A percentile compares a stretch with the other conserved stretches of the same genome.
These are phyloP conservation scores for Lithophane socia DNA, from an alignment of 2,888 invertebrate species.

Conservation along the genomic window DNA sequence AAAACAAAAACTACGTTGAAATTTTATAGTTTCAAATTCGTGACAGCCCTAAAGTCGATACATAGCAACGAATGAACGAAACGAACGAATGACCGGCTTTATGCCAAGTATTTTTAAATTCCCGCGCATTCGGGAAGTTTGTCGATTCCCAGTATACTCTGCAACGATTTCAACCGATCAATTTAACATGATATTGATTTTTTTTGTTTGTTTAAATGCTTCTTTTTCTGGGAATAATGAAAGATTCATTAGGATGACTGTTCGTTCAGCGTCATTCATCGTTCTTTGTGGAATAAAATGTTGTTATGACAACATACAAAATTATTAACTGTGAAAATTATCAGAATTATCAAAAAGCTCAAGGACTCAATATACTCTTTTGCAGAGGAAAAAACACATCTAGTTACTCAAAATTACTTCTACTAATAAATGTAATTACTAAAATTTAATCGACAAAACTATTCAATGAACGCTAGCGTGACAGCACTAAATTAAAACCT, in stretches of 20 bases:
- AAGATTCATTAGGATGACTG: not conserved
- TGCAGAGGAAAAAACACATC: not conserved
- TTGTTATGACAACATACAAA: too few relatives aligned
- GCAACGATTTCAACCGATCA: conserved; percentile 46
- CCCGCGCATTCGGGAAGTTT: conserved; percentile 64
- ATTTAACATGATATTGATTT: conserved; percentile 44
- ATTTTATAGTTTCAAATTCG: not conserved
- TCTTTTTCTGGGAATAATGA: conserved; percentile 6
- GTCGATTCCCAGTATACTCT: conserved; percentile 31
- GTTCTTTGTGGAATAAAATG: not conserved
- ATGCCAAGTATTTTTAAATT: conserved; percentile 71
- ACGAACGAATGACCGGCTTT: conserved; percentile 70
- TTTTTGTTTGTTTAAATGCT: conserved; percentile 13
- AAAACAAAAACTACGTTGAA: not conserved
- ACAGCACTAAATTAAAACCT: conserved; percentile 53
- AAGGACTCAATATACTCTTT: too few relatives aligned
- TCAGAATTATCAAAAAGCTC: too few relatives aligned
- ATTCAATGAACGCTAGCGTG: conserved; percentile 45
- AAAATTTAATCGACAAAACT: conserved; percentile 16
- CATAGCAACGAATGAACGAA: conserved; percentile 67
- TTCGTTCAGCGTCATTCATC: not conserved
- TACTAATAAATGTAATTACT: conserved; percentile 16
- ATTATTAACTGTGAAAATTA: too few relatives aligned
- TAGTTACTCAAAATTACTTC: not conserved
- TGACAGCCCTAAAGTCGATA: conserved; percentile 68